These are phyloP conservation scores for Silurus aristotelis DNA, from an alignment of 2,797 vertebrate genomes.

Conservation along the genomic window DNA sequence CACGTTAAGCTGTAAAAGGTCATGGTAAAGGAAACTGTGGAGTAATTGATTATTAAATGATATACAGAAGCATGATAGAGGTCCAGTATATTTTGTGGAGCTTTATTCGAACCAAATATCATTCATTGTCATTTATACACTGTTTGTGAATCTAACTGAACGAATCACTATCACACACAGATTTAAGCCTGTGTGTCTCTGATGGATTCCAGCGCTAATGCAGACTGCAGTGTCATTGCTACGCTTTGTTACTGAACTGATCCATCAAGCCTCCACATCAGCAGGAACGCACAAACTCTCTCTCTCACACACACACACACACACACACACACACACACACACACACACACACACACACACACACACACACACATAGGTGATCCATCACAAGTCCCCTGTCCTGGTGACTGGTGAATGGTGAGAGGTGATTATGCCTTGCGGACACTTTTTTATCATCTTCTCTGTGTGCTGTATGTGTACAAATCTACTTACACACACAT, in stretches of 20 bases:
- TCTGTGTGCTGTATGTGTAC: constrained; percentile 9
- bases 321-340: not conserved
- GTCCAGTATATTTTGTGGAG: not conserved
- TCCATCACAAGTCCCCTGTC: constrained; percentile 42
- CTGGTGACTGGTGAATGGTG: constrained; percentile 25
- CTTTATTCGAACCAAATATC: not conserved
- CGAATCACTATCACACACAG: not conserved
- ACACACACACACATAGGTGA: constrained; percentile 34
- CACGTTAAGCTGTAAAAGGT: constrained; percentile 2
- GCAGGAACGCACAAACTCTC: not conserved
- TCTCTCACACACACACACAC: not conserved
- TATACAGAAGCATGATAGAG: not conserved
- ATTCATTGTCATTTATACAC: not conserved
- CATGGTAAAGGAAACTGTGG: not conserved
- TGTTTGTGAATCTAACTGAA: not conserved
- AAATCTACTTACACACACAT: too few relatives aligned
- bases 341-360: constrained; percentile 30
- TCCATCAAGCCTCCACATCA: constrained; percentile 43
- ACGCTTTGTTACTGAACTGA: constrained; percentile 47
- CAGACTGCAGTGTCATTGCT: constrained; percentile 43
- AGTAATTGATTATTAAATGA: constrained; percentile 8
- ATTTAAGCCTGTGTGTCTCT: constrained; percentile 20
- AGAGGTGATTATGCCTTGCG: constrained; percentile 49
- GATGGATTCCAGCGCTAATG: constrained; percentile 51
- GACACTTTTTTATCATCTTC: constrained; percentile 37